These are phyloP conservation scores for Hermaeophaga mercurialis DNA, from an alignment of 2,888 invertebrate species.

Conservation along the genomic window DNA sequence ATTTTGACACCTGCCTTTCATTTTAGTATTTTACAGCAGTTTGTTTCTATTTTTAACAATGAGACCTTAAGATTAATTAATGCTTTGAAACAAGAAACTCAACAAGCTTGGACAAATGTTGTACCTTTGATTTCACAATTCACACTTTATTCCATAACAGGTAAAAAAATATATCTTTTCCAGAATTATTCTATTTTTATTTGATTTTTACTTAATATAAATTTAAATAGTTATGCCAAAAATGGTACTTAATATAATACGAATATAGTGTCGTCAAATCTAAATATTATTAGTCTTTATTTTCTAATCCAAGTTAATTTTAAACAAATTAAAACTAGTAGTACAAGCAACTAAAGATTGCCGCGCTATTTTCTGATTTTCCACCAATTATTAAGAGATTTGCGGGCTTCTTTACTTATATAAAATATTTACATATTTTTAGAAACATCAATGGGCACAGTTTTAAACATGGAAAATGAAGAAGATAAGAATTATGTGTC, in stretches of 20 bases:
- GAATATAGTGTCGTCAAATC: too few species aligned
- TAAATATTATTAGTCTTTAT: too few species aligned
- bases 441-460: conserved; percentile 46
- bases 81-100: conserved; percentile 41
- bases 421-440: conserved; percentile 13
- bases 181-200: too few species aligned
- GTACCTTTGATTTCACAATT: conserved; percentile 58
- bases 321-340: too few species aligned
- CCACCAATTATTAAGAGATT: too few species aligned
- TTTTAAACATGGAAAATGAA: conserved; percentile 34
- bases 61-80: conserved; percentile 39
- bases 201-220: too few species aligned
- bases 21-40: conserved; percentile 43
- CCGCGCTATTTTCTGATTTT: too few species aligned
- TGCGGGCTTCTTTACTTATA: too few species aligned
- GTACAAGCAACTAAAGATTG: too few species aligned
- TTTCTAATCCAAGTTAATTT: too few species aligned
- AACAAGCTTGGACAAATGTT: conserved; percentile 52
- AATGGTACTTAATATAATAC: too few species aligned
- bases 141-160: conserved; percentile 63
- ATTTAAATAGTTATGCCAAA: too few species aligned
- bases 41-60: conserved; percentile 39
- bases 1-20: conserved; percentile 46
- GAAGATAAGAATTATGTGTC: conserved; percentile 39
- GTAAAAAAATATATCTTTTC: conserved; percentile 54